phyloP scores from a whole-genome alignment of 2,797 vertebrate species.

The Pseudotriccus pelzelni region DNA sequence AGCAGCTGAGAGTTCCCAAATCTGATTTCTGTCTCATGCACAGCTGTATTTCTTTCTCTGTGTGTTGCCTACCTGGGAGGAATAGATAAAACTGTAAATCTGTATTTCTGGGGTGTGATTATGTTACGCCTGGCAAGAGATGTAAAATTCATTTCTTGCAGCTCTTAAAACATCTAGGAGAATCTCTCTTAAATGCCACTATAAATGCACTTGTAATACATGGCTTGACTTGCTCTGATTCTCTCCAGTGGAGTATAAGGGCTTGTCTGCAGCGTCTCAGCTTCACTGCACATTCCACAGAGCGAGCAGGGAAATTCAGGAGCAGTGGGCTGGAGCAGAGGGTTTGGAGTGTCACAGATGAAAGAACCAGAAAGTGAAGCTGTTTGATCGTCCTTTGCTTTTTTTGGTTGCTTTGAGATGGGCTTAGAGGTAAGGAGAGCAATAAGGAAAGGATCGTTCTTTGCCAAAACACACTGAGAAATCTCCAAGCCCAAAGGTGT shows the following conservation, averaged over 20 bases:
- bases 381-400: not conserved
- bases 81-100: not conserved
- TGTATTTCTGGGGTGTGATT: not conserved
- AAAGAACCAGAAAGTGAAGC: not conserved
- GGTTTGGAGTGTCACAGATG: not conserved
- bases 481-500: not conserved
- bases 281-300: not conserved
- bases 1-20: not conserved
- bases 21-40: not conserved
- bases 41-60: not conserved
- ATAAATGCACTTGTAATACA: not conserved
- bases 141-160: not conserved
- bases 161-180: not conserved
- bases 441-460: constrained; percentile 7
- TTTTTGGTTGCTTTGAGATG: not conserved
- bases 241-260: not conserved
- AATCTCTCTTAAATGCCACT: not conserved
- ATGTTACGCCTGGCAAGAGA: not conserved
- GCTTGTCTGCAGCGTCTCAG: not conserved
- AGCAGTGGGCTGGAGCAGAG: not conserved
- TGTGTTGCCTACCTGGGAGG: not conserved
- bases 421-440: constrained; percentile 35
- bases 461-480: not conserved
- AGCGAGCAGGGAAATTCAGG: not conserved
- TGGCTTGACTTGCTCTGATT: not conserved